Base-by-base conservation (phyloP, 2,888 invertebrate species). In the Macrosoma leucophasiata region DNA sequence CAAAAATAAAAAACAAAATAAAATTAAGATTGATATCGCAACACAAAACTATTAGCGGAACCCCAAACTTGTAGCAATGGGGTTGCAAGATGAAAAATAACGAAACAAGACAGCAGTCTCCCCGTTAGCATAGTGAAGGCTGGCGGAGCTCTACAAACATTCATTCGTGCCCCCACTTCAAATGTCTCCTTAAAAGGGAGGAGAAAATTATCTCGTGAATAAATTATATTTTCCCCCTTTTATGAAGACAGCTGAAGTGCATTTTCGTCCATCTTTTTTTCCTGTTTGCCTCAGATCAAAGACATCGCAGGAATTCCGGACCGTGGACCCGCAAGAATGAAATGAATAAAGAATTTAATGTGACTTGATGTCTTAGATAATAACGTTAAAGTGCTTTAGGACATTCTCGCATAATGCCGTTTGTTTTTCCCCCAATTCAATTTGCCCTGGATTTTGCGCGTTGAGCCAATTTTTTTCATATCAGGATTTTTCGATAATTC, bases 141-240 rank as follows among this genome's bases (percentile, higher is more conserved):
- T 26, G 43, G 29, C 39, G 21, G 36, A 37, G 36, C 66, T 58
- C 54, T 54, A 63, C 72, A 78, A 81, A 78, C 77, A 77, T 71
- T 69, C 65, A 68, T 69, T 64, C 66, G 61, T 62, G 58, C 56
- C 74, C 72, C 72, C 58, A 65, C 71, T 74, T 69, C 66, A 72
- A 77, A 67, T 67, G 67, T 58, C 71, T 71, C 66, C 65, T 70
- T 70, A 64, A 65, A 70, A 73, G 75, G 73, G 73, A 71, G 70
- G 70, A 81, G 82, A 77, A 81, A 82, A 84, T 82, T 84, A 82
- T 84, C 81, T 79, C 73, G 67, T 84, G 82, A 84, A 84, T 84
- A 84, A 84, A 82, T 84, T 81, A 84, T 81, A 79, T 79, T 78
- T 73, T 69, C 68, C 71, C 64, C 77, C 77, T 71, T 76, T 79